Percentiles rank a stretch among this genome's conserved stretches.
Evolutionary conservation across 1,140 invertebrate species (phyloP).

Genomic region (Sminthurides bifidus): DNA sequence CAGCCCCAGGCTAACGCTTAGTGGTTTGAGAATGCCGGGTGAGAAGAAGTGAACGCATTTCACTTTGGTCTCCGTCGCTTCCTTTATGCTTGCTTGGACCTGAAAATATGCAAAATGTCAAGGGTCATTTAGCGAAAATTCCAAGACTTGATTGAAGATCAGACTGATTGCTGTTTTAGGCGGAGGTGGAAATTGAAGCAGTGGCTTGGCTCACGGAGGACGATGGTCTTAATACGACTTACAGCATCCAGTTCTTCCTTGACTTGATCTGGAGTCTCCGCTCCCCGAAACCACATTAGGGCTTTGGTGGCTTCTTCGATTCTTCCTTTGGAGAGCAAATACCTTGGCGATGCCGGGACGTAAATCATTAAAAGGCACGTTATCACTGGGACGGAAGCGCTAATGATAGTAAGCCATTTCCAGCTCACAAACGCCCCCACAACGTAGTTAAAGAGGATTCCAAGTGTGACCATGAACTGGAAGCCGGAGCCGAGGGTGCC

Average conservation of each 20-base stretch:
- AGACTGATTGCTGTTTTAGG: background rate
- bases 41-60: background rate
- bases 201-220: too few species aligned
- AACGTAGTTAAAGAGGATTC: conserved; percentile 51
- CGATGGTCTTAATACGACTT: background rate
- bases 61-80: background rate
- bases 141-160: background rate
- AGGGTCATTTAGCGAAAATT: too few species aligned
- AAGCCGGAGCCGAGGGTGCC: conserved; percentile 61
- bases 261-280: conserved; percentile 40
- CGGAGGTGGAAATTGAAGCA: too few species aligned
- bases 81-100: background rate
- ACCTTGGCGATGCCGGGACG: conserved; percentile 73
- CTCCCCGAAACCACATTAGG: conserved; percentile 49
- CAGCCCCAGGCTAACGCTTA: too few species aligned
- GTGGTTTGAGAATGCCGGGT: too few species aligned
- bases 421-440: conserved; percentile 38
- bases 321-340: conserved; percentile 48
- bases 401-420: conserved; percentile 51
- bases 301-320: conserved; percentile 44
- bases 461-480: conserved; percentile 61
- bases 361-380: conserved; percentile 53
- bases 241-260: conserved; percentile 40
- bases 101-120: background rate
- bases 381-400: conserved; percentile 51